phyloP scores from a whole-genome alignment of 2,113 vertebrate genomes.

The Cephalopholis sonnerati region DNA sequence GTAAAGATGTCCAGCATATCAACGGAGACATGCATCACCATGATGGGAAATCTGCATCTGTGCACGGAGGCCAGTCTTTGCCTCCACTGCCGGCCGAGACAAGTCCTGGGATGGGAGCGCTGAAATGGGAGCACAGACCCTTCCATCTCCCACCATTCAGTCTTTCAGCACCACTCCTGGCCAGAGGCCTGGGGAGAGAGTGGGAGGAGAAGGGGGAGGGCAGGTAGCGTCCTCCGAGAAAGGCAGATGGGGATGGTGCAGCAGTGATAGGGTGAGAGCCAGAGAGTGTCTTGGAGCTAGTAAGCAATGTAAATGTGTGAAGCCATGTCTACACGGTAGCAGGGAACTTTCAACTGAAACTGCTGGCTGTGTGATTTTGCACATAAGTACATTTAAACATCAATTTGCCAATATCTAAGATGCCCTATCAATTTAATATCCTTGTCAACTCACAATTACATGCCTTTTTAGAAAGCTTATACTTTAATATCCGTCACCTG shows the following conservation, averaged over 20 bases:
- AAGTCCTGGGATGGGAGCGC: slow-evolving; percentile 60
- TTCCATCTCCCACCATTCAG: slow-evolving; percentile 74
- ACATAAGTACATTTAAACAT: not conserved
- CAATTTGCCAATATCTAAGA: too few species aligned
- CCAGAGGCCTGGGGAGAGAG: slow-evolving; percentile 61
- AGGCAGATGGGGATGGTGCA: slow-evolving; percentile 59
- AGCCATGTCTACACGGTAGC: not conserved
- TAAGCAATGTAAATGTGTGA: slow-evolving; percentile 35
- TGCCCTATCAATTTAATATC: not conserved
- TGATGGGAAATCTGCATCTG: slow-evolving; percentile 81
- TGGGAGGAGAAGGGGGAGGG: slow-evolving; percentile 53
- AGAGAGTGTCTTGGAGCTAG: slow-evolving; percentile 51
- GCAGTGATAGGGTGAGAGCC: slow-evolving; percentile 76
- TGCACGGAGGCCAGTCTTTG: slow-evolving; percentile 74
- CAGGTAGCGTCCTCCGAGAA: slow-evolving; percentile 33
- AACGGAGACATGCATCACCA: slow-evolving; percentile 85
- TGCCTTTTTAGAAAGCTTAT: not conserved
- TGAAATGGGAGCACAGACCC: slow-evolving; percentile 66
- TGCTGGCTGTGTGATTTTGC: slow-evolving; percentile 9
- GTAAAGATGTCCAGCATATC: slow-evolving; percentile 87
- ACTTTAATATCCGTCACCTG: not conserved
- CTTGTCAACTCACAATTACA: not conserved
- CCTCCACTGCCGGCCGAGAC: slow-evolving; percentile 42
- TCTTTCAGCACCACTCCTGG: slow-evolving; percentile 85
- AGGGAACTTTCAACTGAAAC: slow-evolving; percentile 9